A percentile compares a stretch with the other conserved stretches of the same genome.
Evolutionary conservation across 2,797 vertebrate species (phyloP).

Genomic region (Xiphophorus birchmanni): DNA sequence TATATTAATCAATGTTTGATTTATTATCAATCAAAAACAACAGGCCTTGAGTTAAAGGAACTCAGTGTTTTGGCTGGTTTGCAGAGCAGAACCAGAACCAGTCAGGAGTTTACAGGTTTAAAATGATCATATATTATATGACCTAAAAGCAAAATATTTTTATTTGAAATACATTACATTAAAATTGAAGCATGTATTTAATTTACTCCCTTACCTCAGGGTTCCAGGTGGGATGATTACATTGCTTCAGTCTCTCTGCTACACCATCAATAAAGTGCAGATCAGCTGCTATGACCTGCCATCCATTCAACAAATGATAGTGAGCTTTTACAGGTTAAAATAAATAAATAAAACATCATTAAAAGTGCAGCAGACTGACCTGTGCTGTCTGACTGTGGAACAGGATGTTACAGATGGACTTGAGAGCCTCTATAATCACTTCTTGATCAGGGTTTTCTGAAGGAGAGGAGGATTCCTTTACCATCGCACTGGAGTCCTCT

Average conservation of each 20-base stretch:
- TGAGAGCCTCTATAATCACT: constrained; percentile 88
- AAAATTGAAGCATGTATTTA: not conserved
- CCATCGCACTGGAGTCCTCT: not conserved
- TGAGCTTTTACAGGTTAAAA: not conserved
- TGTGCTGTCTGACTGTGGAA: constrained; percentile 87
- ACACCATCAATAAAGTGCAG: constrained; percentile 84
- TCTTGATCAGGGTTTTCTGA: constrained; percentile 84
- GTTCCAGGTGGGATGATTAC: constrained; percentile 79
- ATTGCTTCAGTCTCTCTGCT: constrained; percentile 84
- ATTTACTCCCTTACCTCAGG: constrained; percentile 73
- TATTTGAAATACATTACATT: not conserved
- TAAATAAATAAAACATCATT: constrained; percentile 3
- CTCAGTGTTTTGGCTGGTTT: too few relatives aligned
- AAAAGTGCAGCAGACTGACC: constrained; percentile 50
- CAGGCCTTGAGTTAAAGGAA: too few relatives aligned
- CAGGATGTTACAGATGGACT: constrained; percentile 92
- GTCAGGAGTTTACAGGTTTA: not conserved
- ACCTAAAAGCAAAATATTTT: not conserved
- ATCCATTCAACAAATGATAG: constrained; percentile 6
- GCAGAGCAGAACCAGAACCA: too few relatives aligned
- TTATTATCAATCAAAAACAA: too few relatives aligned
- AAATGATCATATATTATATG: not conserved
- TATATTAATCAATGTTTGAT: too few relatives aligned
- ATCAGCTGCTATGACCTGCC: constrained; percentile 75
- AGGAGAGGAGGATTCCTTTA: constrained; percentile 56